Conservation (phyloP, 2,888 invertebrate species). For the Chrysotoxum bicinctum region DNA sequence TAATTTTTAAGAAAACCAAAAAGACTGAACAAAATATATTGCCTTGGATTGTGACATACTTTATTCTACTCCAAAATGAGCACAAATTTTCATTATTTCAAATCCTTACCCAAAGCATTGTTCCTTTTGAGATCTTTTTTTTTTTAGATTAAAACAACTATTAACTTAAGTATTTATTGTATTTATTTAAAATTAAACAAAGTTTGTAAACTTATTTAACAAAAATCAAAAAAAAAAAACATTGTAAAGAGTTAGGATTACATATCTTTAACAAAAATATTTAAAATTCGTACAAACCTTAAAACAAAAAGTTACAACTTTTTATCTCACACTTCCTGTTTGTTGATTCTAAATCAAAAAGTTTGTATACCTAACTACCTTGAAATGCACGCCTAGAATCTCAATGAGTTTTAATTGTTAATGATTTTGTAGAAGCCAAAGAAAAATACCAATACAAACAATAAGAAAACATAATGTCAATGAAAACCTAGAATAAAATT, state of each 20-base stretch:
- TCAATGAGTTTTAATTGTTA: conserved; percentile 44
- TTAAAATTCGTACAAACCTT: conserved; percentile 38
- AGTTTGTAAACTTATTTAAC: conserved; percentile 26
- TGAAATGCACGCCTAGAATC: conserved; percentile 59
- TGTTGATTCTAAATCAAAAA: conserved; percentile 30
- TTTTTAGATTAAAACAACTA: not conserved
- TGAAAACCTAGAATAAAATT: conserved; percentile 23
- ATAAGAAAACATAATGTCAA: not conserved
- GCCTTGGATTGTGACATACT: conserved; percentile 16
- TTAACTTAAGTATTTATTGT: conserved; percentile 18
- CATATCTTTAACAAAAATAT: conserved; percentile 50
- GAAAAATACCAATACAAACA: conserved; percentile 23
- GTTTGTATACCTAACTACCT: not conserved
- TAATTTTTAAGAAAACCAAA: conserved; percentile 23
- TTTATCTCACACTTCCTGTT: conserved; percentile 49
- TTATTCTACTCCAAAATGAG: not conserved
- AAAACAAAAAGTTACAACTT: conserved; percentile 20
- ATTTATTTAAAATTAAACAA: conserved; percentile 17
- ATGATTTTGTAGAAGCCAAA: conserved; percentile 62
- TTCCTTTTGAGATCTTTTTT: conserved; percentile 5
- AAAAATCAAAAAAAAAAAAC: not conserved
- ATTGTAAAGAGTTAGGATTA: conserved; percentile 58
- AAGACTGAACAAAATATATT: conserved; percentile 15
- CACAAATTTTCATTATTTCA: no score
- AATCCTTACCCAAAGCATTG: not conserved